A percentile compares a stretch with the other conserved stretches of the same genome.
phyloP scores from a whole-genome alignment of 2,888 invertebrate genomes.

The Priapulus caudatus region DNA sequence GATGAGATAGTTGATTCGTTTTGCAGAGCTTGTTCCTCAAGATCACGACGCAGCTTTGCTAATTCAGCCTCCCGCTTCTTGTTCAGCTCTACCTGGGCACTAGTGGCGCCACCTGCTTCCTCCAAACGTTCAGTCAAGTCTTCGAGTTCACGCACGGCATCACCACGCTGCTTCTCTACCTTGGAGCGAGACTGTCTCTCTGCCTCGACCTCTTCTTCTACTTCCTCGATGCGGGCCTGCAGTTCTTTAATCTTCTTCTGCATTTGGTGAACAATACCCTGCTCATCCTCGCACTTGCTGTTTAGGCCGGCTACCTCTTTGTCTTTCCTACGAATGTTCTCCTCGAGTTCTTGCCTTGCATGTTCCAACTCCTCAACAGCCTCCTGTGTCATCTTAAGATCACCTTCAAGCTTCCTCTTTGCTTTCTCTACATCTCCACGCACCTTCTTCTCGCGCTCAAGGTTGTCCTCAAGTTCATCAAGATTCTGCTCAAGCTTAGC shows the following conservation, averaged over 20 bases:
- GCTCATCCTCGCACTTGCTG: slow-evolving; percentile 84
- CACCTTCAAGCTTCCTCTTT: slow-evolving; percentile 97
- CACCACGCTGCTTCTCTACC: slow-evolving; percentile 86
- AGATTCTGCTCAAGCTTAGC: slow-evolving; percentile 96
- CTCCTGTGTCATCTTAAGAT: slow-evolving; percentile 86
- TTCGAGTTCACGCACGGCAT: slow-evolving; percentile 90
- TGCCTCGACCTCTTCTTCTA: slow-evolving; percentile 31
- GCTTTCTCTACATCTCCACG: slow-evolving; percentile 72
- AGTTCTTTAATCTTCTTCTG: slow-evolving; percentile 18
- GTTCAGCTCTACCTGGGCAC: slow-evolving; percentile 92
- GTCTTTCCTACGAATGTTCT: slow-evolving; percentile 61
- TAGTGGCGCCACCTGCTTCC: slow-evolving; percentile 94
- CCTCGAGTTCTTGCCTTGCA: slow-evolving; percentile 36
- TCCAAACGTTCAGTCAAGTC: slow-evolving; percentile 79
- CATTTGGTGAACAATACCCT: neutral
- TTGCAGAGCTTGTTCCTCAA: slow-evolving; percentile 97
- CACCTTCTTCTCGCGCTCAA: slow-evolving; percentile 98
- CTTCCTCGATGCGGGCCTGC: slow-evolving; percentile 26
- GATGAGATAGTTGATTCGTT: slow-evolving; percentile 92
- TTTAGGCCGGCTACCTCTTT: slow-evolving; percentile 91
- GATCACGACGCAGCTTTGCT: slow-evolving; percentile 92
- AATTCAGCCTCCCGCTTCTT: slow-evolving; percentile 99
- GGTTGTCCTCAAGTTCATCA: slow-evolving; percentile 84
- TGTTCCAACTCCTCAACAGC: slow-evolving; percentile 38
- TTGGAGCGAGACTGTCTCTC: slow-evolving; percentile 8